Evolutionary conservation across 2,888 invertebrate genomes (phyloP), one percentile per base, ranked within the genome.

Genomic region (Stomorhina lunata): DNA sequence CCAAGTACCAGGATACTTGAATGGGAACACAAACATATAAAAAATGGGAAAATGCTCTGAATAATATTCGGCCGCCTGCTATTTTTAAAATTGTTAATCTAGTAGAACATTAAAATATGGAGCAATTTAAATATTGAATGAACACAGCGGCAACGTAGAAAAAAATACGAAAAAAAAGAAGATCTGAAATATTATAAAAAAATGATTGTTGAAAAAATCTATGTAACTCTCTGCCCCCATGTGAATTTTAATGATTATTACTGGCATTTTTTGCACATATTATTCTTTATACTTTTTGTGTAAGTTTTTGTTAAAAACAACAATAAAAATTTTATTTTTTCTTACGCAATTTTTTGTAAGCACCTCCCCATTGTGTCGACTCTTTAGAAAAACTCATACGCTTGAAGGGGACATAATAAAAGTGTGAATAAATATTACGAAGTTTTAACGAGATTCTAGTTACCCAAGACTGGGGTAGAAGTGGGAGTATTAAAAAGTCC

Each of bases 181-280:
- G n/a, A 27, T 10, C 27, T 1, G 7, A n/a, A 29, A 7, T 9
- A 32, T 32, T 9, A 32, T 9, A 4, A 25, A 20, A 29, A 61
- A 57, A 32, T 10, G 2, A 57, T 15, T 34, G 5, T 22, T 9
- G 15, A 48, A 72, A 72, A 57, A 72, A 27, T 59, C 17, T 22
- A 34, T 32, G 4, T 32, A 4, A 32, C 32, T 40, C 29, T 20
- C 37, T 27, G 32, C 10, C 43, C 27, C 53, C 37, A 55, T 29
- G 27, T 61, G 72, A 61, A 20, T 50, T 72, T 61, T 50, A 72
- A 59, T 48, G 59, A 57, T 59, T 55, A 40, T 50, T 37, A 37
- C 27, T 32, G 32, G 45, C 4, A 50, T 48, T 27, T 61, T 12
- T 4, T 17, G 12, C n/a, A n/a, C n/a, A n/a, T n/a, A n/a, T n/a